Percentiles rank a stretch among this genome's conserved stretches.
Conservation (phyloP, 1,140 invertebrate genomes). For the Drosophila novamexicana region DNA sequence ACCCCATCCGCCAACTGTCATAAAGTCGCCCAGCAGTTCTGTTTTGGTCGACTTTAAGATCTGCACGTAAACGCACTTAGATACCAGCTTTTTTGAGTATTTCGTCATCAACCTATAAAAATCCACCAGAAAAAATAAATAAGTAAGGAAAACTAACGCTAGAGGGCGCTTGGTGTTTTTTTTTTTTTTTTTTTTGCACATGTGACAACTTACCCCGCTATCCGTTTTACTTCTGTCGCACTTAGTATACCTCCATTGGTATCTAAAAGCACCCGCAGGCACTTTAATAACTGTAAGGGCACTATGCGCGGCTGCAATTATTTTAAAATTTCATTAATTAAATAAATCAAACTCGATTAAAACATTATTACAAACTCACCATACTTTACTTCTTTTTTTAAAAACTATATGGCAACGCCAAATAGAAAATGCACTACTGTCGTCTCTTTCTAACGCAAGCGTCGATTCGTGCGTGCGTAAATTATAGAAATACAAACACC, state of each 20-base stretch:
- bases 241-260: constrained; percentile 94
- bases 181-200: too few species aligned
- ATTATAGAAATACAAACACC: constrained; percentile 28
- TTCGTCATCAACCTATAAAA: constrained; percentile 95
- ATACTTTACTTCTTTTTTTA: constrained; percentile 33
- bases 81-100: constrained; percentile 97
- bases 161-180: constrained; percentile 45
- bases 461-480: constrained; percentile 14
- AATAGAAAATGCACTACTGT: constrained; percentile 36
- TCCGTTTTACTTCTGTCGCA: constrained; percentile 92
- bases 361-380: constrained; percentile 50
- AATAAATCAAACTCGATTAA: not conserved
- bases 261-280: constrained; percentile 92
- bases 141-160: constrained; percentile 1
- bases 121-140: constrained; percentile 19
- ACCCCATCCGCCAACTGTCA: constrained; percentile 95
- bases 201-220: constrained; percentile 88
- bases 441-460: constrained; percentile 49
- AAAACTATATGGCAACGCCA: constrained; percentile 56
- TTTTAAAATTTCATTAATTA: constrained; percentile 41
- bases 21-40: constrained; percentile 93
- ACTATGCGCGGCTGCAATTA: constrained; percentile 94
- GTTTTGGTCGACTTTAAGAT: constrained; percentile 95
- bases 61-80: constrained; percentile 97
- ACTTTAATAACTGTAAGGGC: constrained; percentile 93